Evolutionary conservation across 1,140 invertebrate species (phyloP).

Genomic region (Lepeophtheirus salmonis): DNA sequence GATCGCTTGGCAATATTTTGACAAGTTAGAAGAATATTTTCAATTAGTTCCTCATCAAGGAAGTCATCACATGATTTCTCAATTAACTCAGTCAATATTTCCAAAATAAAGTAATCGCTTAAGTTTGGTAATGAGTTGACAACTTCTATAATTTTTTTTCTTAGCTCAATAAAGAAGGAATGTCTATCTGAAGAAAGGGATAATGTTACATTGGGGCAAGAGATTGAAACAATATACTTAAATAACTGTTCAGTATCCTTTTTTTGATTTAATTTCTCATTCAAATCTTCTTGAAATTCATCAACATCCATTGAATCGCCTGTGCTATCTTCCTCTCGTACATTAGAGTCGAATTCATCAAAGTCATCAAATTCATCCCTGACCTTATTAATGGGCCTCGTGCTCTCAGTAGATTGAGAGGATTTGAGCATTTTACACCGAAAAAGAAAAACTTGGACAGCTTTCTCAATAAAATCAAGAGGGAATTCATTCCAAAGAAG

Average conservation of each 20-base stretch:
- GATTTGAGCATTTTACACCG: not conserved
- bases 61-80: not conserved
- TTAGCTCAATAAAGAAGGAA: not conserved
- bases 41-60: not conserved
- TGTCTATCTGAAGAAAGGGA: not conserved
- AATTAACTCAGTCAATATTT: not conserved
- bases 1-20: not conserved
- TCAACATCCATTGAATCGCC: not conserved
- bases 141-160: not conserved
- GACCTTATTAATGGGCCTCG: not conserved
- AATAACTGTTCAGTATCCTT: not conserved
- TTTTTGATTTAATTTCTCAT: not conserved
- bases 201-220: not conserved
- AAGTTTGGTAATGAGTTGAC: not conserved
- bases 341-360: not conserved
- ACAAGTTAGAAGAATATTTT: not conserved
- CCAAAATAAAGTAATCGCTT: not conserved
- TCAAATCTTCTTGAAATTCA: not conserved
- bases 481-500: not conserved
- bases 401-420: not conserved
- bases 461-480: not conserved
- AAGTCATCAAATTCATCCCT: not conserved
- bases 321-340: too few relatives aligned
- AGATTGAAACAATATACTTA: not conserved
- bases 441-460: not conserved